Conservation (phyloP, 1,140 invertebrate species). For the Zaprionus capensis region DNA sequence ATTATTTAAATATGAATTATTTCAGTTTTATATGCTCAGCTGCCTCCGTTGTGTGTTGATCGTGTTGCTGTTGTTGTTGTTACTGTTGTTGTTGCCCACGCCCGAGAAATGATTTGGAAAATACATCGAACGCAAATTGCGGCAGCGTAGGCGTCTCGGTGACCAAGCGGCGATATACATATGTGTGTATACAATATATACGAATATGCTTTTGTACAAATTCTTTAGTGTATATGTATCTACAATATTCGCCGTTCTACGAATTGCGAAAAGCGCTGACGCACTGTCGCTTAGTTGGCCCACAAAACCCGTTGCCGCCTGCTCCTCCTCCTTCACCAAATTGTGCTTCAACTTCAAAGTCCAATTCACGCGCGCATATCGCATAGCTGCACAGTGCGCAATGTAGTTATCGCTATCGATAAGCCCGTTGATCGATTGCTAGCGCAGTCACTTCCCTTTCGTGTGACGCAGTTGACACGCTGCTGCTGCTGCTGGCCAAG, state of each 20-base stretch:
- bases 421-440: constrained; percentile 24
- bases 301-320: constrained; percentile 21
- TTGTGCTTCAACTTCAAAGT: constrained; percentile 7
- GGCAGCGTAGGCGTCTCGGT: constrained; percentile 54
- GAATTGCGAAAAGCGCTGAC: constrained; percentile 34
- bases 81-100: constrained; percentile 48
- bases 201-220: constrained; percentile 11
- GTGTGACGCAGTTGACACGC: constrained; percentile 26
- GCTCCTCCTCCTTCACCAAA: not conserved
- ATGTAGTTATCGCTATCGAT: constrained; percentile 27
- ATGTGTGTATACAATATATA: constrained; percentile 17
- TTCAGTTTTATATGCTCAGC: constrained; percentile 60
- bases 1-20: constrained; percentile 73
- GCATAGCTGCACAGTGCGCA: not conserved
- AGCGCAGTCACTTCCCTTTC: not conserved
- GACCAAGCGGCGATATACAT: constrained; percentile 31
- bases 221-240: not conserved
- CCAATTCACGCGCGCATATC: not conserved
- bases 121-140: constrained; percentile 60
- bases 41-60: constrained; percentile 46
- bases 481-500: constrained; percentile 13
- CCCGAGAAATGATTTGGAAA: constrained; percentile 61
- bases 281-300: constrained; percentile 28
- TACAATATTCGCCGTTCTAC: constrained; percentile 6
- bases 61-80: constrained; percentile 13